These are phyloP conservation scores for Hyperoodon ampullatus DNA, from an alignment of 2,113 vertebrate genomes.

Conservation along the genomic window DNA sequence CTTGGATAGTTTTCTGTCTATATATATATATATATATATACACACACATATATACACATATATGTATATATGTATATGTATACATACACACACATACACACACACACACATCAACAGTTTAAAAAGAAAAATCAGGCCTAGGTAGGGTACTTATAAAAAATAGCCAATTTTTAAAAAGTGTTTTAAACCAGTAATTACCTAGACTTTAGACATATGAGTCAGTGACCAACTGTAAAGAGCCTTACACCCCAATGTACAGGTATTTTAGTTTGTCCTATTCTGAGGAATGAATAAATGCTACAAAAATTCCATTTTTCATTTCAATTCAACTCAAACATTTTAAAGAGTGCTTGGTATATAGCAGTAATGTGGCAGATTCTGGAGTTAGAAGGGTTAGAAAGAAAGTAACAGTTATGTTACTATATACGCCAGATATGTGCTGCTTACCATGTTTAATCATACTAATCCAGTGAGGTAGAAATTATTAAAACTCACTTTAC, in stretches of 20 bases:
- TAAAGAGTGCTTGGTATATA: slow-evolving; percentile 27
- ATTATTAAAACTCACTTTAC: slow-evolving; percentile 63
- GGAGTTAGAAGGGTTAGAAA: neutral
- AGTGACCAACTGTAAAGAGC: slow-evolving; percentile 27
- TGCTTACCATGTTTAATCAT: slow-evolving; percentile 27
- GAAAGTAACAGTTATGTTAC: slow-evolving; percentile 43
- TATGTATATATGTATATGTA: no score
- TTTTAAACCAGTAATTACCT: slow-evolving; percentile 42
- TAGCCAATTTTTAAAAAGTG: neutral
- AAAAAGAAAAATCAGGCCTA: neutral
- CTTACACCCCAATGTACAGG: neutral
- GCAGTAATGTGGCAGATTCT: slow-evolving; percentile 42
- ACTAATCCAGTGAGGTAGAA: slow-evolving; percentile 1
- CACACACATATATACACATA: neutral
- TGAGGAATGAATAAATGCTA: neutral
- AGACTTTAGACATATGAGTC: neutral
- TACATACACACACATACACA: no score
- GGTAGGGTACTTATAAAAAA: neutral
- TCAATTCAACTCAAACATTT: slow-evolving; percentile 48
- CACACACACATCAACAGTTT: neutral
- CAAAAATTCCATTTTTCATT: slow-evolving; percentile 41
- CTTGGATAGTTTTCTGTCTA: neutral
- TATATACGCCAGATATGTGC: neutral
- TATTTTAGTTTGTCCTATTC: neutral
- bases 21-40: neutral